Evolutionary conservation across 2,888 invertebrate genomes (phyloP), one percentile per base, ranked within the genome.

Genomic region (Steinernema carpocapsae): DNA sequence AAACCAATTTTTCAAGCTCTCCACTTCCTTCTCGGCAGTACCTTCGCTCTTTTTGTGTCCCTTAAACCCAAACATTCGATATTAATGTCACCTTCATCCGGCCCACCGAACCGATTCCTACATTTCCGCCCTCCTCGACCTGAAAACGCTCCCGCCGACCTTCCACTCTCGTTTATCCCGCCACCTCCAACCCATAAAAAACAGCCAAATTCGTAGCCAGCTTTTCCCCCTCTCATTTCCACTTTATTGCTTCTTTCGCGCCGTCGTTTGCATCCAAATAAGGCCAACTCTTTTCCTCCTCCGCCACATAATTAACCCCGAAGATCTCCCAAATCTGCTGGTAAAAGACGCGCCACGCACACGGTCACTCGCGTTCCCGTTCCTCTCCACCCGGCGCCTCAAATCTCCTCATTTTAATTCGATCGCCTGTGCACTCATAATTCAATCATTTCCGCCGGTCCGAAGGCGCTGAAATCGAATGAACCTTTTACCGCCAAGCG

Each of bases 321-420:
- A 37, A 37, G 10, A 37, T 37, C 37, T 48, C 48, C 48, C 6
- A n/a, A 17, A 17, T 48, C 48, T 48, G 48, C 48, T 3, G 48
- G 64, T 29, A 29, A 29, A 64, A 64, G 26, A 29, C 24, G 29
- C 64, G 17, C 64, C 2, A 26, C 32, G 37, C 17, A 26, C 17
- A 4, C 32, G 29, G 64, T 17, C 24, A 64, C 14, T 17, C 26
- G 37, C 29, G 29, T 26, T 48, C 52, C 22, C 24, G 22, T 52
- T 22, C 52, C 52, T 52, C 52, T 52, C 52, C 19, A 4, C 52
- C 52, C 19, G 22, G 32, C 64, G 64, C 64, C 56, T 17, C 19
- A 64, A 64, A 64, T 64, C 64, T 64, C 64, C 29, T 64, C 64
- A 64, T 64, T 64, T 64, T 64, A 64, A 64, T 64, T 64, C 64